phyloP scores from a whole-genome alignment of 1,140 invertebrate genomes.

The Pollicipes pollicipes region DNA sequence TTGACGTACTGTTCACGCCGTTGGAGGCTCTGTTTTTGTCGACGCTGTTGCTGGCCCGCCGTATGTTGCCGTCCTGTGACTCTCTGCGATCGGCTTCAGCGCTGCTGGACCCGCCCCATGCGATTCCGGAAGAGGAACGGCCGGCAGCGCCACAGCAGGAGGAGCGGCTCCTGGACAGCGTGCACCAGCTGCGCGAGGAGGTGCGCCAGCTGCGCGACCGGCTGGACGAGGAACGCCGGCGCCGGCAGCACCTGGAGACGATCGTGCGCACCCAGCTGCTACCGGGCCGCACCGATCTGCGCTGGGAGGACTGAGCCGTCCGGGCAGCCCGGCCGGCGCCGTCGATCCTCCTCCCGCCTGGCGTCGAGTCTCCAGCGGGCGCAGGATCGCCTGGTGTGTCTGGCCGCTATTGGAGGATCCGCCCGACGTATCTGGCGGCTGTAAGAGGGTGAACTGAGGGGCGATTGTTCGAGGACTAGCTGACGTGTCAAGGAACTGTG shows the following conservation, averaged over 20 bases:
- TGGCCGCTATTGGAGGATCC: no score
- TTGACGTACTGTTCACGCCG: no score
- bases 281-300: slow-evolving; percentile 10
- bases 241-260: slow-evolving; percentile 27
- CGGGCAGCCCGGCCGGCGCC: slow-evolving; percentile 10
- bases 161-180: neutral
- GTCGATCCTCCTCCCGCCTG: no score
- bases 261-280: slow-evolving; percentile 17
- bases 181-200: neutral
- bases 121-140: neutral
- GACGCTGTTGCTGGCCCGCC: no score
- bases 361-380: no score
- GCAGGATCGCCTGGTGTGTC: no score
- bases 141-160: neutral
- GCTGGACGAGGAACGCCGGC: slow-evolving; percentile 28
- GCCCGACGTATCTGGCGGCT: no score
- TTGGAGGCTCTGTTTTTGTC: no score
- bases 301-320: slow-evolving; percentile 7
- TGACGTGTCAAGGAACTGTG: no score
- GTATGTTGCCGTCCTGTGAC: neutral
- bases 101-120: neutral
- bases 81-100: neutral
- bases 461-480: no score
- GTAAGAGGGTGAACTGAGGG: no score
- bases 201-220: slow-evolving; percentile 1